These are phyloP conservation scores for Vultur gryphus DNA, from an alignment of 2,797 vertebrate genomes.

Conservation along the genomic window DNA sequence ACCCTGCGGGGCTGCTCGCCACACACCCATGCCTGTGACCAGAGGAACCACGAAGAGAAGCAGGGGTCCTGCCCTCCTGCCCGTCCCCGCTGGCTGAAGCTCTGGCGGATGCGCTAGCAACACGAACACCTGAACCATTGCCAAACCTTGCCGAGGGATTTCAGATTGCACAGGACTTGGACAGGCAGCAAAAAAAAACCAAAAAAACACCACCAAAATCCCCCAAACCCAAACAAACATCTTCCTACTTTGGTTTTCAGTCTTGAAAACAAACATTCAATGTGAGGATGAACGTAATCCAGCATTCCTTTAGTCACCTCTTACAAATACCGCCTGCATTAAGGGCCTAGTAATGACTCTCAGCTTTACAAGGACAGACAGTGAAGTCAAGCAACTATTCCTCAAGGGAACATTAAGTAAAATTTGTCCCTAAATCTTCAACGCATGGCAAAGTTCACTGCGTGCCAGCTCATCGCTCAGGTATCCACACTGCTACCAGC, in stretches of 20 bases:
- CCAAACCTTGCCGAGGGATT: background rate
- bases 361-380: background rate
- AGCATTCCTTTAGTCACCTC: background rate
- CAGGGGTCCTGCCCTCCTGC: background rate
- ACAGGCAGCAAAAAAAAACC: background rate
- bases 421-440: background rate
- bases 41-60: background rate
- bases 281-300: background rate
- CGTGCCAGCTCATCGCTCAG: background rate
- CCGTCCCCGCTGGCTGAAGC: rapidly evolving
- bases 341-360: background rate
- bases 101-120: background rate
- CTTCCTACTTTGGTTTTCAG: background rate
- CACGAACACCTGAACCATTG: background rate
- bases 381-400: background rate
- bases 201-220: too few relatives aligned
- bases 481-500: background rate
- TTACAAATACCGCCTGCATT: background rate
- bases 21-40: rapidly evolving
- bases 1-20: background rate
- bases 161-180: background rate
- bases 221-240: background rate
- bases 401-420: background rate
- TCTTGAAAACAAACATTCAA: background rate
- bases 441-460: background rate